Base-by-base conservation (phyloP, 2,797 vertebrate genomes). In the Lacerta agilis region DNA sequence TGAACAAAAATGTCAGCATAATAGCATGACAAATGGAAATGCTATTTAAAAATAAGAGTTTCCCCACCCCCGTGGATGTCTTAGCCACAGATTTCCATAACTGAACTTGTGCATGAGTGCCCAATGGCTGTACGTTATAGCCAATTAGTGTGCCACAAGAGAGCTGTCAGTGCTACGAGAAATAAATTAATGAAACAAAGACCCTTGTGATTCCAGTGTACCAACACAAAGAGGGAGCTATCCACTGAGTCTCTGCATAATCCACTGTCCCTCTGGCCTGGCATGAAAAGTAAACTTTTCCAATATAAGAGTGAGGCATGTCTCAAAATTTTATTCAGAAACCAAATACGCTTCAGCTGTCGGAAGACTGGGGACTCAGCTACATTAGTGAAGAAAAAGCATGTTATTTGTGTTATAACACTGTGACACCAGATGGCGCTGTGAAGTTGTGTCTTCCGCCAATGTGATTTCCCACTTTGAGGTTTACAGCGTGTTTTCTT, bases 11-110 rank as follows among this genome's bases (percentile, higher is more conserved):
- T 86, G 20, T 27, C 27, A 82, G 0, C 88, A n/a, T 86, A 78
- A 90, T 73, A 86, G n/a, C 78, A 92, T 18, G 80, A 17, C 89
- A 87, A 86, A 83, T 90, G 83, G 49, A 91, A 55, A 91, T 83
- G 76, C 79, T 94, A 33, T 90, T 85, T 90, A 75, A 92, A 82
- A 75, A 86, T 38, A 84, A 76, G 38, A 23, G 45, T 85, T 85
- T 76, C 75, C 45, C 58, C 33, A 69, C 17, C 2, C 25, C 25
- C 17, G 10, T 75, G 23, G 4, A 79, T 75, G 8, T 2, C 11
- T 83, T 79, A 58, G 77, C 73, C 58, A 6, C 49, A 87, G 2
- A 85, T 20, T 0, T 86, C 5, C 82, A 0, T 8, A 20, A 79
- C 49, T 86, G 75, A 67, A 43, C 5, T 18, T 73, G 66, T 3